Conservation (phyloP, 2,888 invertebrate species). For the Argyresthia goedartella region DNA sequence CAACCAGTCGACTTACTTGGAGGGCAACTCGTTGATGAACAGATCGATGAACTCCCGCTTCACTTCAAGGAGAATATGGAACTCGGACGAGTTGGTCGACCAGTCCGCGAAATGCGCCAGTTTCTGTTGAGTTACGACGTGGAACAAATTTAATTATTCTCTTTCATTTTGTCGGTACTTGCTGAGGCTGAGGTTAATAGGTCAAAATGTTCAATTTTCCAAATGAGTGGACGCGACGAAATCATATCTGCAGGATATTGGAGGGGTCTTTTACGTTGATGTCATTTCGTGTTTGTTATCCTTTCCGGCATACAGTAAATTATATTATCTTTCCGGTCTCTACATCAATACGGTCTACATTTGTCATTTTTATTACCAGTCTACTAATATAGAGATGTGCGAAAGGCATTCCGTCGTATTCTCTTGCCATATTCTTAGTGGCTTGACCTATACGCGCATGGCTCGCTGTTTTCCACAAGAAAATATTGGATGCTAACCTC, state of each 20-base stretch:
- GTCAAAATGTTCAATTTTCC: background rate
- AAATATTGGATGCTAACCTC: slow-evolving; percentile 51
- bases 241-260: background rate
- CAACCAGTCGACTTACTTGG: slow-evolving; percentile 55
- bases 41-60: slow-evolving; percentile 79
- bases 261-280: too few species aligned
- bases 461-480: too few species aligned
- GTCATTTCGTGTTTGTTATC: too few species aligned
- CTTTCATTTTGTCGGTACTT: slow-evolving; percentile 20
- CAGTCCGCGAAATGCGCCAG: slow-evolving; percentile 83
- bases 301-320: too few species aligned
- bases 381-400: too few species aligned
- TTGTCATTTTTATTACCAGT: too few species aligned
- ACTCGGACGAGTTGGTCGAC: slow-evolving; percentile 80
- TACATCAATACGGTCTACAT: too few species aligned
- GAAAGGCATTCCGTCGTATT: too few species aligned
- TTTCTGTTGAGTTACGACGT: slow-evolving; percentile 47
- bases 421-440: too few species aligned
- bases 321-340: too few species aligned
- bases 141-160: slow-evolving; percentile 34
- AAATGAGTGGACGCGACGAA: background rate
- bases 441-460: too few species aligned
- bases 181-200: slow-evolving; percentile 14
- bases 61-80: slow-evolving; percentile 78
- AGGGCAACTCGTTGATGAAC: slow-evolving; percentile 72